phyloP scores from a whole-genome alignment of 2,113 vertebrate genomes.

The Rhinogobius similis region DNA sequence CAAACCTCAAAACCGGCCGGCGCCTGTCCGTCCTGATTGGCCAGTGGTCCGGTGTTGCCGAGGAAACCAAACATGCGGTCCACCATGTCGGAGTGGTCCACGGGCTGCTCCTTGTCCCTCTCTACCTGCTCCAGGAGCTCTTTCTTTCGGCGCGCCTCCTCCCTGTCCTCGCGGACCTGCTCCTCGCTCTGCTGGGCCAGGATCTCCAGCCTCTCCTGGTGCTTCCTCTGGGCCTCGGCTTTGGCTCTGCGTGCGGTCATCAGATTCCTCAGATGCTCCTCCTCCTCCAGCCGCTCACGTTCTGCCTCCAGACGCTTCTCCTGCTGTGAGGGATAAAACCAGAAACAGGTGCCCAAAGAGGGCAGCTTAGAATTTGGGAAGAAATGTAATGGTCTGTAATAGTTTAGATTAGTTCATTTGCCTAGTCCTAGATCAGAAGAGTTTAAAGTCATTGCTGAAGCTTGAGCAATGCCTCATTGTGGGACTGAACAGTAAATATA shows the following conservation, averaged over 20 bases:
- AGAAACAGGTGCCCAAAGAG: slow-evolving; percentile 4
- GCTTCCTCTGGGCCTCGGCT: slow-evolving; percentile 91
- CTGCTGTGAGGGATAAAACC: slow-evolving; percentile 72
- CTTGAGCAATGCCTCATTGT: too few species aligned
- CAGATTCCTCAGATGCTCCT: slow-evolving; percentile 89
- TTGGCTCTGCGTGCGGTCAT: slow-evolving; percentile 96
- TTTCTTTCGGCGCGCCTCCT: slow-evolving; percentile 90
- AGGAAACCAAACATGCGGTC: slow-evolving; percentile 98
- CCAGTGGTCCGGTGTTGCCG: slow-evolving; percentile 83
- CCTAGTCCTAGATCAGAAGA: too few species aligned
- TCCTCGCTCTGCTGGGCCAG: slow-evolving; percentile 88
- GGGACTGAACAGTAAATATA: too few species aligned
- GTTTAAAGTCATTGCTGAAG: too few species aligned
- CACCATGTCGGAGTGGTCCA: slow-evolving; percentile 97
- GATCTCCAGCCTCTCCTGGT: slow-evolving; percentile 90
- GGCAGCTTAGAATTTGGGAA: neutral
- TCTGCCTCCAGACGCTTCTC: slow-evolving; percentile 87
- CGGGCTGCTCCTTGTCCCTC: slow-evolving; percentile 86
- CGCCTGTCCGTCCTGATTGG: slow-evolving; percentile 91
- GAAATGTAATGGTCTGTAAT: too few species aligned
- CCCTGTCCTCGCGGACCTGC: slow-evolving; percentile 85
- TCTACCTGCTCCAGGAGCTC: slow-evolving; percentile 94
- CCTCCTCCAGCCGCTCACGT: slow-evolving; percentile 87
- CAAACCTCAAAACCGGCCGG: slow-evolving; percentile 92
- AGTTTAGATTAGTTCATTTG: too few species aligned